Base-by-base conservation (phyloP, 2,888 invertebrate species). In the Liopterus haemorrhoidalis region DNA sequence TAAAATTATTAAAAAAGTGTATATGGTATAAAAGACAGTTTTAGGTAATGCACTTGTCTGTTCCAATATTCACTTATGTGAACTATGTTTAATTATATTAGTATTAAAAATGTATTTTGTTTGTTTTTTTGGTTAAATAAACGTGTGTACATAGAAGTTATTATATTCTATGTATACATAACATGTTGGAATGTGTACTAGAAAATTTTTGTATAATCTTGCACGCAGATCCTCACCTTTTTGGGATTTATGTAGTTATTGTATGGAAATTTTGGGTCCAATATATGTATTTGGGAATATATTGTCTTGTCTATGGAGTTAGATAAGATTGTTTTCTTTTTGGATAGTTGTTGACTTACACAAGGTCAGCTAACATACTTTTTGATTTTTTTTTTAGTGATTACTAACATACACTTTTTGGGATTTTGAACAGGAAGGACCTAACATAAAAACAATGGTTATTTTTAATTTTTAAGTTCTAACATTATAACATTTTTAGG, bases 11-110 rank as follows among this genome's bases (percentile, higher is more conserved):
- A 36, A 45, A 38, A 43, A 45, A n/a, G 22, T 45, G 45, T 45
- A 45, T 39, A 45, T 44, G 39, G 15, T 45, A 45, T 45, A 32
- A 59, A 65, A 65, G 62, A 65, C 64, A 64, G 56, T 64, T 65
- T 60, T 63, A 64, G 62, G 62, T 58, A 61, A 58, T 65, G 66
- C 66, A 66, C 66, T 65, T 62, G 61, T 66, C 58, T 63, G 63
- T 60, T 66, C 64, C 64, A 32, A 66, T 65, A 63, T 35, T 59
- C 63, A 63, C 65, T 66, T 62, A 65, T 67, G 65, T 67, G 64
- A 66, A 66, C 62, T 53, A 49, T 52, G 52, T 54, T 45, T 33
- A 39, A 45, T 45, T 45, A 38, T n/a, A n/a, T 39, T 45, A 45
- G 45, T 64, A 63, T 60, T 59, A 62, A 61, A 65, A 61, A 64